Evolutionary conservation across 2,797 vertebrate species (phyloP).

Genomic region (Cephalopachus bancanus): DNA sequence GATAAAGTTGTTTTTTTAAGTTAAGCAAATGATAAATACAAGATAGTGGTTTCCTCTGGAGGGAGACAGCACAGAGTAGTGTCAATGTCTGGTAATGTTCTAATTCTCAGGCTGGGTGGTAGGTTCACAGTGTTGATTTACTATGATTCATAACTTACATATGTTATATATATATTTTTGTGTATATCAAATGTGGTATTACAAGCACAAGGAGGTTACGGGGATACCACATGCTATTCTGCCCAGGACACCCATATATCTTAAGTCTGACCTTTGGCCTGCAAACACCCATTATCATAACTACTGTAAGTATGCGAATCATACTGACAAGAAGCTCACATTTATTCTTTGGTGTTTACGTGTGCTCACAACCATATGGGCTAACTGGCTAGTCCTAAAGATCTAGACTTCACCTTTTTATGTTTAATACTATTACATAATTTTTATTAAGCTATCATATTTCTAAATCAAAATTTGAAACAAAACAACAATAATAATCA

Average conservation of each 20-base stretch:
- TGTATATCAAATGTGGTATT: background rate
- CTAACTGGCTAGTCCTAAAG: background rate
- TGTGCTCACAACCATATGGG: background rate
- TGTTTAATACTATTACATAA: constrained; percentile 23
- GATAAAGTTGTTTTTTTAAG: background rate
- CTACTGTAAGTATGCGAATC: background rate
- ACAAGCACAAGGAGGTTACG: background rate
- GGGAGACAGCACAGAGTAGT: background rate
- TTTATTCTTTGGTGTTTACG: background rate
- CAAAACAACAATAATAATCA: background rate
- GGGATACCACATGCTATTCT: constrained; percentile 3
- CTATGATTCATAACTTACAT: background rate
- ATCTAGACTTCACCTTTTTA: constrained; percentile 23
- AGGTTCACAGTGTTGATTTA: background rate
- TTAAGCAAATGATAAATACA: constrained; percentile 29
- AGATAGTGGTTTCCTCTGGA: constrained; percentile 8
- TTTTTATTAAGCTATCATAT: constrained; percentile 32
- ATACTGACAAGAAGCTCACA: background rate
- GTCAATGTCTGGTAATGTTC: constrained; percentile 19
- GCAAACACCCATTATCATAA: background rate
- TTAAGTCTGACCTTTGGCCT: background rate
- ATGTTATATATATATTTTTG: background rate
- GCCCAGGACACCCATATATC: background rate
- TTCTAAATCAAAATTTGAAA: constrained; percentile 55
- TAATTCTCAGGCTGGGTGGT: background rate